These are phyloP conservation scores for Euphonia xanthogaster DNA, from an alignment of 2,797 vertebrate species.

Conservation along the genomic window DNA sequence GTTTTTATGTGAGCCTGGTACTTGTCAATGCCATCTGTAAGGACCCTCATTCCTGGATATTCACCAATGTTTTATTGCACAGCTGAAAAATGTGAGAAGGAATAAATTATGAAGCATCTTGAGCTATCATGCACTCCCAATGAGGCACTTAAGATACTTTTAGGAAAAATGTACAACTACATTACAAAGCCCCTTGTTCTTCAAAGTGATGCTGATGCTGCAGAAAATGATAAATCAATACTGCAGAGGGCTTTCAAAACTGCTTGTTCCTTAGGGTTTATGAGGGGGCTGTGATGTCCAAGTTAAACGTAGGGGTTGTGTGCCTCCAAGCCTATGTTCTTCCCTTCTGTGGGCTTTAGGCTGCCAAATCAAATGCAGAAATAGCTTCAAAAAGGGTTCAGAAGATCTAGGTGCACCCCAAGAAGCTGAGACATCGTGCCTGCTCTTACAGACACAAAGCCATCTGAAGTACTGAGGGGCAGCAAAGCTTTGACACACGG, in stretches of 20 bases:
- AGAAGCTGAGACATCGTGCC: neutral
- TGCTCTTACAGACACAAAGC: constrained; percentile 11
- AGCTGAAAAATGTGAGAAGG: neutral
- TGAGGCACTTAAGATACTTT: neutral
- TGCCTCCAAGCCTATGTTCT: neutral
- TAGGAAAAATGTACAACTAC: neutral
- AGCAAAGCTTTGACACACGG: neutral
- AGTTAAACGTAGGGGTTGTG: neutral
- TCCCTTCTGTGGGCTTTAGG: neutral
- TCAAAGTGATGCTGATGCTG: constrained; percentile 35
- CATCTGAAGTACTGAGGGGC: constrained; percentile 21
- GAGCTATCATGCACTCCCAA: neutral
- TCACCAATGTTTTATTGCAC: neutral
- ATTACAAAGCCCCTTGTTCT: constrained; percentile 17
- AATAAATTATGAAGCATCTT: neutral
- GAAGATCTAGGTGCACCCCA: neutral
- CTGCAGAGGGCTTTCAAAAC: neutral
- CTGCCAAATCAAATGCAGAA: constrained; percentile 23
- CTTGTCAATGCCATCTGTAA: neutral
- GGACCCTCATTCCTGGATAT: neutral
- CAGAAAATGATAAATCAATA: constrained; percentile 14
- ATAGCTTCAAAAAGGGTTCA: constrained; percentile 24
- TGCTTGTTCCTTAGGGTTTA: neutral
- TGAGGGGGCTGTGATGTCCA: neutral
- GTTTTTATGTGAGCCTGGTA: neutral